Evolutionary conservation across 2,888 invertebrate genomes (phyloP).

Genomic region (Sarcophaga variegata): DNA sequence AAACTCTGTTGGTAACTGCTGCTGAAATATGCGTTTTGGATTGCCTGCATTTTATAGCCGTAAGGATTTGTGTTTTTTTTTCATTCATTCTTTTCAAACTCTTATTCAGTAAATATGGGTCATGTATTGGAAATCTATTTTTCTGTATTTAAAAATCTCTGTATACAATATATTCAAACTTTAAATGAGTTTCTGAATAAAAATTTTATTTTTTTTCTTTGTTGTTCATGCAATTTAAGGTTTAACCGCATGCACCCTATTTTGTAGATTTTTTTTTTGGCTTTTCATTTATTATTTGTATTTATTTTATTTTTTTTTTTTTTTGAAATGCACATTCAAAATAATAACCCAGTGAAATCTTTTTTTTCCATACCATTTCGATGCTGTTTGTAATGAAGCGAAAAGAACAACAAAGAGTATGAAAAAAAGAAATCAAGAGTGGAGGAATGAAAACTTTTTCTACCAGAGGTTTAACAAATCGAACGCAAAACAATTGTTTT

Average conservation of each 20-base stretch:
- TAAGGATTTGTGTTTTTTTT: not conserved
- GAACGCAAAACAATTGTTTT: slow-evolving; percentile 67
- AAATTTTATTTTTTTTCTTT: too few species aligned
- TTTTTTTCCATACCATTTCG: slow-evolving; percentile 8
- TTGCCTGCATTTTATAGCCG: too few species aligned
- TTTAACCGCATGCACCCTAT: too few species aligned
- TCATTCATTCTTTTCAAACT: not conserved
- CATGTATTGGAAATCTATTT: not conserved
- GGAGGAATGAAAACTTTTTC: slow-evolving; percentile 34
- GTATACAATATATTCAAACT: too few species aligned
- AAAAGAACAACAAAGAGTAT: slow-evolving; percentile 6
- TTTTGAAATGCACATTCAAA: slow-evolving; percentile 30
- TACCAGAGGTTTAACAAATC: slow-evolving; percentile 63
- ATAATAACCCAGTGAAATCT: slow-evolving; percentile 39
- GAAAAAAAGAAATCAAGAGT: slow-evolving; percentile 12
- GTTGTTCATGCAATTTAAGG: too few species aligned
- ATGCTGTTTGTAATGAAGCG: slow-evolving; percentile 50
- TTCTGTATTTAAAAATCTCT: not conserved
- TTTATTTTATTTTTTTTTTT: not conserved
- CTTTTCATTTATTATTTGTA: too few species aligned
- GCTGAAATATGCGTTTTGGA: too few species aligned
- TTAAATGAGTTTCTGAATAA: not conserved
- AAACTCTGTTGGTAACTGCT: too few species aligned
- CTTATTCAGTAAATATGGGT: not conserved
- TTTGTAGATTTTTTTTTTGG: too few species aligned